Evolutionary conservation across 1,140 invertebrate species (phyloP).

Genomic region (Drosophila grimshawi): DNA sequence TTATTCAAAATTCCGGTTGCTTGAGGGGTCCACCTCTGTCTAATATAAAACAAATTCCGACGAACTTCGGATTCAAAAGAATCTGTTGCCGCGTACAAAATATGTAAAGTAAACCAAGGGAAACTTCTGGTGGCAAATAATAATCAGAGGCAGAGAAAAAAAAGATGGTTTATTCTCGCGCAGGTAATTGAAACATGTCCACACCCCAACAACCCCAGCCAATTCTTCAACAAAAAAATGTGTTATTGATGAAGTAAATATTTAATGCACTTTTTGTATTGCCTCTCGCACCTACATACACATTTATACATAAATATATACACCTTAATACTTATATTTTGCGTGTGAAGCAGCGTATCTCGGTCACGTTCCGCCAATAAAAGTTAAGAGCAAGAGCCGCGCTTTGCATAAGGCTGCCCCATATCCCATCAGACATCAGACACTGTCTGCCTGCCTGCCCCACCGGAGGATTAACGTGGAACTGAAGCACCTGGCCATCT

Average conservation of each 20-base stretch:
- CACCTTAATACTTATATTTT: slow-evolving; percentile 10
- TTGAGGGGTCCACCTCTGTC: background rate
- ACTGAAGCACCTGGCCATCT: slow-evolving; percentile 27
- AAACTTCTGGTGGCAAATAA: background rate
- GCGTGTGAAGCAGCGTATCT: slow-evolving; percentile 48
- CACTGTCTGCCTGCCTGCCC: too few relatives aligned
- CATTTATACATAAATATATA: background rate
- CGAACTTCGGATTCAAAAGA: slow-evolving; percentile 20
- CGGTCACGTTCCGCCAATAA: slow-evolving; percentile 55
- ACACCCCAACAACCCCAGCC: background rate
- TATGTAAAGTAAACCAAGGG: slow-evolving; percentile 25
- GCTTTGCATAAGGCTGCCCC: slow-evolving; percentile 35
- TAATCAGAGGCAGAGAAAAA: background rate
- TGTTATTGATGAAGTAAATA: slow-evolving; percentile 59
- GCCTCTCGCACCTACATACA: slow-evolving; percentile 17
- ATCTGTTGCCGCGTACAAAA: slow-evolving; percentile 12
- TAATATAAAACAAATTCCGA: background rate
- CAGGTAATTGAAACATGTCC: slow-evolving; percentile 33
- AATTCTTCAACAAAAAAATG: slow-evolving; percentile 1
- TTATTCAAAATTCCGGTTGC: slow-evolving; percentile 44
- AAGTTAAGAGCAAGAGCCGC: slow-evolving; percentile 42
- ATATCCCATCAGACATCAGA: too few relatives aligned
- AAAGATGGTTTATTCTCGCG: background rate
- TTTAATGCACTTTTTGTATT: slow-evolving; percentile 54
- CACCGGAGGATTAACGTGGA: slow-evolving; percentile 8